A percentile compares a stretch with the other conserved stretches of the same genome.
phyloP scores from a whole-genome alignment of 1,140 invertebrate species.

The Drosophila melanogaster region DNA sequence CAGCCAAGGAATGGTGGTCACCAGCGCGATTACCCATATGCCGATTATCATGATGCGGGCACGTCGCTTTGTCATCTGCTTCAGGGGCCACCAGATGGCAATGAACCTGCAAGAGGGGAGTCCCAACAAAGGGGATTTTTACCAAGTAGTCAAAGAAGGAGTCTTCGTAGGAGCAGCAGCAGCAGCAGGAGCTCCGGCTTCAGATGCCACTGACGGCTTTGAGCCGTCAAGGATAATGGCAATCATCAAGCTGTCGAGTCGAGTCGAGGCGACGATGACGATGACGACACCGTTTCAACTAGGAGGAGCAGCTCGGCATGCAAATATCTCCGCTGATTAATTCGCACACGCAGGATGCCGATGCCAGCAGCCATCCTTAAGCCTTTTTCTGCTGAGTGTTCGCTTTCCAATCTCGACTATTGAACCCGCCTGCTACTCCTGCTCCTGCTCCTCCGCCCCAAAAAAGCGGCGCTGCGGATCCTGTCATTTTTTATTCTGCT shows the following conservation, averaged over 20 bases:
- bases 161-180: background rate
- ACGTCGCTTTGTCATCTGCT: slow-evolving; percentile 94
- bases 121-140: slow-evolving; percentile 71
- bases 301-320: slow-evolving; percentile 44
- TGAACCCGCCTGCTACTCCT: slow-evolving; percentile 46
- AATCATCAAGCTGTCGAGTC: slow-evolving; percentile 60
- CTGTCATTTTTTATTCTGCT: slow-evolving; percentile 57
- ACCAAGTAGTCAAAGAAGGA: slow-evolving; percentile 15
- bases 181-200: slow-evolving; percentile 18
- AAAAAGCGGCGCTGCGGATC: slow-evolving; percentile 4
- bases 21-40: slow-evolving; percentile 95
- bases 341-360: slow-evolving; percentile 77
- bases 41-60: slow-evolving; percentile 94
- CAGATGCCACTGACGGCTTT: slow-evolving; percentile 34
- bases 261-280: slow-evolving; percentile 66
- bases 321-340: slow-evolving; percentile 80
- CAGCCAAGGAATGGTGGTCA: slow-evolving; percentile 94
- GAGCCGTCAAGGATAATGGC: slow-evolving; percentile 65
- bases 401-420: slow-evolving; percentile 78
- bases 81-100: slow-evolving; percentile 97
- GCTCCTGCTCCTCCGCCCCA: background rate
- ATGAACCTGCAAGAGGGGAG: slow-evolving; percentile 92
- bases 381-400: slow-evolving; percentile 80
- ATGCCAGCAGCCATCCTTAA: slow-evolving; percentile 63
- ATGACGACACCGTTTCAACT: slow-evolving; percentile 69